Evolutionary conservation across 2,113 vertebrate genomes (phyloP), one percentile per base, ranked within the genome.

Genomic region (Maccullochella peelii): DNA sequence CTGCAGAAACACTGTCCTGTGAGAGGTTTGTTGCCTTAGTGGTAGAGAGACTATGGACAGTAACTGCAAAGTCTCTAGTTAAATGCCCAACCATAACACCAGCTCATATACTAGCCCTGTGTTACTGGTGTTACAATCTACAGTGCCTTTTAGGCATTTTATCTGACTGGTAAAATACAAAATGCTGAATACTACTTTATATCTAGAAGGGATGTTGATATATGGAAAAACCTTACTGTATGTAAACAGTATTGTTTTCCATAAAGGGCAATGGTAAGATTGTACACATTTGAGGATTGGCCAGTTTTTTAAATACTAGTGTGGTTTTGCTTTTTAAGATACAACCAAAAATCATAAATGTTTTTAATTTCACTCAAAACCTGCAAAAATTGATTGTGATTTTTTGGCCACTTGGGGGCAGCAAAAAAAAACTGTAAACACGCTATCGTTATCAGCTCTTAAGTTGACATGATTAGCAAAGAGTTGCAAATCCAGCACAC

Each of bases 1-100:
- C 40, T 6, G 23, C 67, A 52, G 72, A 74, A 73, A 67, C 47
- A 40, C n/a, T n/a, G 75, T 44, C 40, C 73, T 55, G 55, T 47
- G 27, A 80, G 59, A 78, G 68, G 33, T 50, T 30, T 66, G 61
- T 21, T 50, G 12, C 61, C 47, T 30, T 16, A 47, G 27, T 66
- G 49, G n/a, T 42, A n/a, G 30, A 72, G 66, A 68, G 36, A 38
- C 10, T 38, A 18, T 23, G 42, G 81, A 36, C 6, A 18, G 38
- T 18, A 55, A 21, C 27, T 50, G 68, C 23, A 73, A 27, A 71
- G 80, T 50, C 15, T 65, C 62, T 5, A n/a, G 44, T 54, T 15
- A 42, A n/a, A 54, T 25, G 33, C 20, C 18, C 33, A 5, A 15
- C 16, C 8, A 5, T 18, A 38, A 8, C 42, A 30, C 12, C 5